phyloP scores from a whole-genome alignment of 2,888 invertebrate species.

The Chloroclysta siterata region DNA sequence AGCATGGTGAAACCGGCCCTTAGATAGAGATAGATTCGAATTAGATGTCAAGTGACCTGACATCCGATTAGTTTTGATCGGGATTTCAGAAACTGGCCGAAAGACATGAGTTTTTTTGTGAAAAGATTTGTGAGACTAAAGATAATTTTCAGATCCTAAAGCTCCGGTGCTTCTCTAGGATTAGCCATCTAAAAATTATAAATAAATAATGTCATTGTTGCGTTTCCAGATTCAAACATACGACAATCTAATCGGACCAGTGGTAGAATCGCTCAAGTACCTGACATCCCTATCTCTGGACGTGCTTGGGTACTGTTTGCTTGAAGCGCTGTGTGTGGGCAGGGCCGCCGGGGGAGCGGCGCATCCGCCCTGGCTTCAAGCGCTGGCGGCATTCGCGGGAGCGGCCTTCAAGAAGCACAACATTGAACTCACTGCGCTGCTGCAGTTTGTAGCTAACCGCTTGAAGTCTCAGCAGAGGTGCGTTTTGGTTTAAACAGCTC shows the following conservation, averaged over 20 bases:
- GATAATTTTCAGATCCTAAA: no score
- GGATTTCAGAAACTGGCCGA: no score
- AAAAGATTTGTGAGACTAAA: no score
- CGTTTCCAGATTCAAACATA: slow-evolving; percentile 92
- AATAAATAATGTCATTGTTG: not conserved
- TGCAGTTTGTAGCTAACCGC: slow-evolving; percentile 99
- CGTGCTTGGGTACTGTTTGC: slow-evolving; percentile 96
- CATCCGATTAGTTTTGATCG: no score
- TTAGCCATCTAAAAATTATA: no score
- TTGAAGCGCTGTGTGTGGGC: slow-evolving; percentile 90
- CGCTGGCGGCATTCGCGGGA: slow-evolving; percentile 97
- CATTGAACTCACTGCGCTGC: slow-evolving; percentile 96
- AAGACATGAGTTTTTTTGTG: no score
- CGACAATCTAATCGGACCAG: slow-evolving; percentile 97
- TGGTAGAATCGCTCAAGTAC: slow-evolving; percentile 98
- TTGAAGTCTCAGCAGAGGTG: slow-evolving; percentile 97
- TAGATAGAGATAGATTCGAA: no score
- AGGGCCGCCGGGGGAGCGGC: slow-evolving; percentile 89
- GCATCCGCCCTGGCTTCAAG: slow-evolving; percentile 97
- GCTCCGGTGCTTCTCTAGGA: no score
- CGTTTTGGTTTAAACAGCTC: slow-evolving; percentile 52
- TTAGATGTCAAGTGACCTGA: no score
- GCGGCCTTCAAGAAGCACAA: slow-evolving; percentile 98
- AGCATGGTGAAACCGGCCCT: no score
- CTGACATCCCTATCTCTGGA: slow-evolving; percentile 97